Percentiles rank a stretch among this genome's conserved stretches.
phyloP scores from a whole-genome alignment of 1,140 invertebrate species.

The Anastrepha ludens region DNA sequence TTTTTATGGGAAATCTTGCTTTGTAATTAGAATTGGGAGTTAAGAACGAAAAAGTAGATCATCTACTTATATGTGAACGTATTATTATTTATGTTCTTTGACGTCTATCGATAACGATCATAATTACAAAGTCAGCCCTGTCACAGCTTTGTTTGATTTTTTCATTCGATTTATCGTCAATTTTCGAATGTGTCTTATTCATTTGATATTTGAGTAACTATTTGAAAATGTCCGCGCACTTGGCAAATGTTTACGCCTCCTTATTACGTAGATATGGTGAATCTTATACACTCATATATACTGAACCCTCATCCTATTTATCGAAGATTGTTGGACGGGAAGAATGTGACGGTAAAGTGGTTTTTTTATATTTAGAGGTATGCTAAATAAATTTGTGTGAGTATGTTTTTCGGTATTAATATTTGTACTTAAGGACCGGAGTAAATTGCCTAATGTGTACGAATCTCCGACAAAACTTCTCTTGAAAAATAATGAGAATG shows the following conservation, averaged over 20 bases:
- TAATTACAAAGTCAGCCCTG: neutral
- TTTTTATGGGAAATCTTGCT: too few relatives aligned
- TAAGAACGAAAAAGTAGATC: too few relatives aligned
- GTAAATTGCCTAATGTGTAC: constrained; percentile 3
- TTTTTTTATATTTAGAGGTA: constrained; percentile 67
- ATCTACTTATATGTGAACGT: too few relatives aligned
- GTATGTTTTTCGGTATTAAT: neutral
- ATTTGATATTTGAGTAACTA: neutral
- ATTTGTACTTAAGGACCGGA: constrained; percentile 53
- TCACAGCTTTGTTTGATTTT: neutral
- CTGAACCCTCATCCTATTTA: constrained; percentile 64
- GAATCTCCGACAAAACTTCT: constrained; percentile 61
- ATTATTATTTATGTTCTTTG: too few relatives aligned
- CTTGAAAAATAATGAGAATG: constrained; percentile 40
- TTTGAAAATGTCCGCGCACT: neutral
- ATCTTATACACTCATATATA: constrained; percentile 65
- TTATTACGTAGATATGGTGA: constrained; percentile 65
- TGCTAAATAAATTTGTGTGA: constrained; percentile 33
- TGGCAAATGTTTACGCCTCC: constrained; percentile 57
- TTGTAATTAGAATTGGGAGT: too few relatives aligned
- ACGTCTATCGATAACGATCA: too few relatives aligned
- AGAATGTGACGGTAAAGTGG: constrained; percentile 63
- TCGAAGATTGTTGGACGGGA: constrained; percentile 59
- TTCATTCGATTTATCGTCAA: neutral
- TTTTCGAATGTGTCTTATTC: neutral